A percentile compares a stretch with the other conserved stretches of the same genome.
These are phyloP conservation scores for Alcedo atthis DNA, from an alignment of 2,797 vertebrate genomes.

Conservation along the genomic window DNA sequence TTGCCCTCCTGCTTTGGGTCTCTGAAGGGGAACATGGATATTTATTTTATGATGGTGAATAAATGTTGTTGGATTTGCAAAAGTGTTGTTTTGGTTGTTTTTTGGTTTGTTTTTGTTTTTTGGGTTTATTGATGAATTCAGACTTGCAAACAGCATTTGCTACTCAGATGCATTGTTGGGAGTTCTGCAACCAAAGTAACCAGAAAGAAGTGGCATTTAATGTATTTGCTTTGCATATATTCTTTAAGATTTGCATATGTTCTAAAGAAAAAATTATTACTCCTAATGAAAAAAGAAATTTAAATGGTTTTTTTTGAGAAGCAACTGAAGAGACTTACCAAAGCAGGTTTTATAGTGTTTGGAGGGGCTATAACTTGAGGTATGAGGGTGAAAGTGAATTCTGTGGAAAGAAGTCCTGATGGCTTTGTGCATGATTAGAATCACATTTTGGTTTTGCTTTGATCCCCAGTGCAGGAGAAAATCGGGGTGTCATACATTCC, in stretches of 20 bases:
- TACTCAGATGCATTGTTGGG: not conserved
- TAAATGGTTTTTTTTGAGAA: not conserved
- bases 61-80: not conserved
- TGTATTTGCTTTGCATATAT: not conserved
- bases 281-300: not conserved
- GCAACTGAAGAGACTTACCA: not conserved
- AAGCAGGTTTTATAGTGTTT: not conserved
- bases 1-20: not conserved
- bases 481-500: not conserved
- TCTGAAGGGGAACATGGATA: not conserved
- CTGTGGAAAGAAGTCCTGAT: not conserved
- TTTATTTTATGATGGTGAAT: not conserved
- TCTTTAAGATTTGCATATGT: not conserved
- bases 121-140: not conserved
- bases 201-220: not conserved
- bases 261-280: not conserved
- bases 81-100: not conserved
- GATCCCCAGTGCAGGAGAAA: not conserved
- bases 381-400: not conserved
- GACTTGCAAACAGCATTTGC: not conserved
- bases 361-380: not conserved
- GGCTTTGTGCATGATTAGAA: not conserved
- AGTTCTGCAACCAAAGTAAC: not conserved
- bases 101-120: not conserved
- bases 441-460: not conserved